Conservation (phyloP, 2,113 vertebrate genomes). For the Tachuris rubrigastra region DNA sequence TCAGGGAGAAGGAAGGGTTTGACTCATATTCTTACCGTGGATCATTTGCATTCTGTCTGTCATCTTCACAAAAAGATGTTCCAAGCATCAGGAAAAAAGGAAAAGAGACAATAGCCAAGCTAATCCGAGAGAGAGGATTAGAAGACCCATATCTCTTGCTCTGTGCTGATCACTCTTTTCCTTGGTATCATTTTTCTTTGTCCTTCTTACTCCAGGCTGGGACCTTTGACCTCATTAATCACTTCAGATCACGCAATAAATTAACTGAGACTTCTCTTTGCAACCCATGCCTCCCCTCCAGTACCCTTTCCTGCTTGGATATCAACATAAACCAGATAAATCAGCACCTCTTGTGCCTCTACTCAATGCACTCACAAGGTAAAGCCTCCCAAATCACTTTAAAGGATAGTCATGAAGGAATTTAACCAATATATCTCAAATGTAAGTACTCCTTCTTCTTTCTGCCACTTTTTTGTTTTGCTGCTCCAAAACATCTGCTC, state of each 20-base stretch:
- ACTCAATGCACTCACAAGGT: accelerated
- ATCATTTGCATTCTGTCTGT: not conserved
- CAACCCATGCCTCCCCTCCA: not conserved
- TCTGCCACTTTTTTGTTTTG: not conserved
- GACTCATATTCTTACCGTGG: not conserved
- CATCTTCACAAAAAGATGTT: not conserved
- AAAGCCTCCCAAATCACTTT: not conserved
- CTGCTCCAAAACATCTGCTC: not conserved
- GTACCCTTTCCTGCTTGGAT: not conserved
- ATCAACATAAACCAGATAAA: not conserved
- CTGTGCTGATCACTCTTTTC: not conserved
- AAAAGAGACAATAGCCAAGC: not conserved
- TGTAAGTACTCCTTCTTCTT: not conserved
- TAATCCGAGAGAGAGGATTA: not conserved
- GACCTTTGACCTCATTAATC: not conserved
- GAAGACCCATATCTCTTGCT: not conserved
- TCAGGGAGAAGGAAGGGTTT: not conserved
- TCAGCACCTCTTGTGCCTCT: not conserved
- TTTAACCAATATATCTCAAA: not conserved
- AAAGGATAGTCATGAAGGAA: not conserved
- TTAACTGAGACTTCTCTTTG: not conserved
- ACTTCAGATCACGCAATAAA: not conserved
- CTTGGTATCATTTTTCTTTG: not conserved
- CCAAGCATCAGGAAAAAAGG: not conserved
- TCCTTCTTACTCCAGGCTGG: not conserved